These are phyloP conservation scores for Globia sparganii DNA, from an alignment of 2,888 invertebrate species.

Conservation along the genomic window DNA sequence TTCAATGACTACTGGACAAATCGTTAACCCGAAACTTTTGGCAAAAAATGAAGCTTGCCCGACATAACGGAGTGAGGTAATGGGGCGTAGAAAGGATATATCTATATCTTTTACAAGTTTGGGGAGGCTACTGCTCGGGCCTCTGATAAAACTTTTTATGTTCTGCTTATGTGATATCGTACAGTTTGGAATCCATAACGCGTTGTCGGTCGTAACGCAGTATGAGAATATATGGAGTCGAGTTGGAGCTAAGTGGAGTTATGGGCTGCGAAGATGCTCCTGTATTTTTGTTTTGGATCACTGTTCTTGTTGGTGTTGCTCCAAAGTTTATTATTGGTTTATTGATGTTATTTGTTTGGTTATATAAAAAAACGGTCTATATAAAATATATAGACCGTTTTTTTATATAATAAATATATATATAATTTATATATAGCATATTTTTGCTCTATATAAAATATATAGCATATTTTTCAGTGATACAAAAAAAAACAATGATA, in stretches of 20 bases:
- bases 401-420: no score
- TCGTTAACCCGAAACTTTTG: slow-evolving; percentile 77
- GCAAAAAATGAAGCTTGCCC: slow-evolving; percentile 72
- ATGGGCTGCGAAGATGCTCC: slow-evolving; percentile 40
- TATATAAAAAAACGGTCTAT: no score
- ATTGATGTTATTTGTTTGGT: slow-evolving; percentile 7
- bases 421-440: no score
- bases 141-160: slow-evolving; percentile 89
- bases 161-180: slow-evolving; percentile 83
- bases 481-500: no score
- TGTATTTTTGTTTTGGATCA: slow-evolving; percentile 50
- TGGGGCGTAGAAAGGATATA: slow-evolving; percentile 83
- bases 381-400: no score
- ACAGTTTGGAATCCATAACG: slow-evolving; percentile 82
- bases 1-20: slow-evolving; percentile 64
- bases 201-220: slow-evolving; percentile 49
- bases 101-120: slow-evolving; percentile 81
- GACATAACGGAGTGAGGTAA: slow-evolving; percentile 77
- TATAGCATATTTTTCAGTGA: background rate
- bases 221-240: slow-evolving; percentile 59
- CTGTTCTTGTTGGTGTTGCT: slow-evolving; percentile 42
- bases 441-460: no score
- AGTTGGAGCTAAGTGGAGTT: slow-evolving; percentile 50
- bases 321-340: slow-evolving; percentile 39
- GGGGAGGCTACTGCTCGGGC: slow-evolving; percentile 76